Evolutionary conservation across 2,888 invertebrate genomes (phyloP).

Genomic region (Electrophaes corylata): DNA sequence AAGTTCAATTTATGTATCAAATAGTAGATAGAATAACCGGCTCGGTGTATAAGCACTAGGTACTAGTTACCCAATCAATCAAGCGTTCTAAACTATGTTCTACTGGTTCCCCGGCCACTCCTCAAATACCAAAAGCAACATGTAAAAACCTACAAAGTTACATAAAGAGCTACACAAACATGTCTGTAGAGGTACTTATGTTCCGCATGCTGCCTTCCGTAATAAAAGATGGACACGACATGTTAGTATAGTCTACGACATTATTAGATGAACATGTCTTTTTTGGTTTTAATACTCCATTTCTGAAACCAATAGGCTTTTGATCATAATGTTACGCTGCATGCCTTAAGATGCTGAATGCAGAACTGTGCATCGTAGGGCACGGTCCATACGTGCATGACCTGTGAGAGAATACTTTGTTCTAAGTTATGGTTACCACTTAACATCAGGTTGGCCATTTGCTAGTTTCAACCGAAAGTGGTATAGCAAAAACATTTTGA

Average conservation of each 20-base stretch:
- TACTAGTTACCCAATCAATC: constrained; percentile 27
- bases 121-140: constrained; percentile 20
- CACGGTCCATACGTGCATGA: too few species aligned
- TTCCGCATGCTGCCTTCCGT: constrained; percentile 28
- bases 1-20: neutral
- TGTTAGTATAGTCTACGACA: neutral
- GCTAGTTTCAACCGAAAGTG: too few species aligned
- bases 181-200: constrained; percentile 4
- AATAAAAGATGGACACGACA: constrained; percentile 17
- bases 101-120: constrained; percentile 14
- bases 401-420: too few species aligned
- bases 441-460: too few species aligned
- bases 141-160: constrained; percentile 21
- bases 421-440: too few species aligned
- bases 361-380: too few species aligned
- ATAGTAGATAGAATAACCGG: neutral
- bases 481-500: too few species aligned
- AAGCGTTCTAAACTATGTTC: constrained; percentile 22
- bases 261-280: neutral
- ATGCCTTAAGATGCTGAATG: too few species aligned
- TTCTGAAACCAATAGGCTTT: too few species aligned
- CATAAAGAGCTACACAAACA: constrained; percentile 15
- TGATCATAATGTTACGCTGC: too few species aligned
- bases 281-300: neutral
- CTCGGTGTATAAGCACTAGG: neutral